Evolutionary conservation across 2,113 vertebrate genomes (phyloP).

Genomic region (Poeciliopsis occidentalis): DNA sequence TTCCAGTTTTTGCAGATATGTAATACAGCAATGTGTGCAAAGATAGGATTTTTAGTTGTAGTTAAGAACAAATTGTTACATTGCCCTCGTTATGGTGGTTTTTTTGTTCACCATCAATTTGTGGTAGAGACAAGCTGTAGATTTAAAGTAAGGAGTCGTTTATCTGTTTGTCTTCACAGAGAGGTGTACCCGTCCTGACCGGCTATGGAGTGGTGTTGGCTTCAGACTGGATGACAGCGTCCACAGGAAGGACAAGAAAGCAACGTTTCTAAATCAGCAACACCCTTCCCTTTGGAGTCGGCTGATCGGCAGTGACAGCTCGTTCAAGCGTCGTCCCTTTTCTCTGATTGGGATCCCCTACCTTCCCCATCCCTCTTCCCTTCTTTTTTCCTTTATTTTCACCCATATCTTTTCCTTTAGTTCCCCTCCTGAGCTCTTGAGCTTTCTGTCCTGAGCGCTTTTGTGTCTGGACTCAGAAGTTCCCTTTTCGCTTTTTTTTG

Average conservation of each 20-base stretch:
- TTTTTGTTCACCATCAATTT: not conserved
- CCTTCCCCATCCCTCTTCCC: not conserved
- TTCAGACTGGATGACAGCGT: constrained; percentile 83
- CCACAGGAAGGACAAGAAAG: constrained; percentile 63
- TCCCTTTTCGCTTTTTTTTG: too few relatives aligned
- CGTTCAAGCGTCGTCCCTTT: constrained; percentile 27
- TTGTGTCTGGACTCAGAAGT: not conserved
- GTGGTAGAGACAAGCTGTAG: not conserved
- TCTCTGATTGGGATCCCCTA: not conserved
- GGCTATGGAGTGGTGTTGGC: constrained; percentile 80
- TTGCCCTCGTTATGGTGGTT: not conserved
- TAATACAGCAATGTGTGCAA: not conserved
- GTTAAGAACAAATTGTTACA: too few relatives aligned
- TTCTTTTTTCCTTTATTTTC: too few relatives aligned
- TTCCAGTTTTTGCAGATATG: not conserved
- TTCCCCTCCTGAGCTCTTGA: not conserved
- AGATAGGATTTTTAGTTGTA: not conserved
- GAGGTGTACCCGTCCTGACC: constrained; percentile 43
- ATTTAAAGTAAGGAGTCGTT: not conserved
- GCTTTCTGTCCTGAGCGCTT: not conserved
- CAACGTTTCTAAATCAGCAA: constrained; percentile 37
- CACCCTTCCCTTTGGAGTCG: constrained; percentile 12
- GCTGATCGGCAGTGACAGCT: constrained; percentile 39
- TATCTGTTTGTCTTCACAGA: constrained; percentile 21
- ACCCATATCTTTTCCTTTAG: not conserved